Conservation (phyloP, 2,113 vertebrate species). For the Aspiorhynchus laticeps region DNA sequence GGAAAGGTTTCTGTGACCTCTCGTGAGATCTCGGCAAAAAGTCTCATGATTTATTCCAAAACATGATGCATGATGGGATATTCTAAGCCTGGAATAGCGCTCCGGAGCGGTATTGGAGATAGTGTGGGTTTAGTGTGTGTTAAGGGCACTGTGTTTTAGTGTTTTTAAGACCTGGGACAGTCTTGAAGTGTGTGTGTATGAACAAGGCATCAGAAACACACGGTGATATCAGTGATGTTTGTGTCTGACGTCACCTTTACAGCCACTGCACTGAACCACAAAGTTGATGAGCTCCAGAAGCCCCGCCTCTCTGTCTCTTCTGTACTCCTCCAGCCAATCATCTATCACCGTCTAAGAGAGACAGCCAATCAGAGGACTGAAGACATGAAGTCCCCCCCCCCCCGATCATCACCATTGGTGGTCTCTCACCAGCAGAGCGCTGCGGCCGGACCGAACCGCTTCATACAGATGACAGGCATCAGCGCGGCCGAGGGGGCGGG, state of each 20-base stretch:
- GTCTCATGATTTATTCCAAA: too few species aligned
- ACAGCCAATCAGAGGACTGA: conserved; percentile 42
- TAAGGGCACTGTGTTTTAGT: too few species aligned
- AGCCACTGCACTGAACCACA: conserved; percentile 84
- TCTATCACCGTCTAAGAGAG: conserved; percentile 80
- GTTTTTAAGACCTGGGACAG: too few species aligned
- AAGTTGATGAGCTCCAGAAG: conserved; percentile 88
- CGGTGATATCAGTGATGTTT: neutral
- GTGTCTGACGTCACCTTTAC: conserved; percentile 74
- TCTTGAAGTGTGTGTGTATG: too few species aligned
- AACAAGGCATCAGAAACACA: too few species aligned
- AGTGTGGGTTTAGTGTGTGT: too few species aligned
- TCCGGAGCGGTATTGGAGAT: too few species aligned
- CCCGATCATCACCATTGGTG: neutral
- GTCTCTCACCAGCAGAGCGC: conserved; percentile 80
- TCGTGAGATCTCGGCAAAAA: too few species aligned
- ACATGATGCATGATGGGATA: too few species aligned
- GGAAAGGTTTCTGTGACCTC: too few species aligned
- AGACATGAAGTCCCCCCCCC: too few species aligned
- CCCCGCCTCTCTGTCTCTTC: conserved; percentile 73
- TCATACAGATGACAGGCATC: conserved; percentile 74
- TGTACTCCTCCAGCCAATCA: conserved; percentile 89
- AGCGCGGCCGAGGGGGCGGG: conserved; percentile 32
- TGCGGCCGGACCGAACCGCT: conserved; percentile 78
- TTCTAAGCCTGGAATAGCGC: too few species aligned